Evolutionary conservation across 1,140 invertebrate genomes (phyloP), one percentile per base, ranked within the genome.

Genomic region (Psilanteris sp.): DNA sequence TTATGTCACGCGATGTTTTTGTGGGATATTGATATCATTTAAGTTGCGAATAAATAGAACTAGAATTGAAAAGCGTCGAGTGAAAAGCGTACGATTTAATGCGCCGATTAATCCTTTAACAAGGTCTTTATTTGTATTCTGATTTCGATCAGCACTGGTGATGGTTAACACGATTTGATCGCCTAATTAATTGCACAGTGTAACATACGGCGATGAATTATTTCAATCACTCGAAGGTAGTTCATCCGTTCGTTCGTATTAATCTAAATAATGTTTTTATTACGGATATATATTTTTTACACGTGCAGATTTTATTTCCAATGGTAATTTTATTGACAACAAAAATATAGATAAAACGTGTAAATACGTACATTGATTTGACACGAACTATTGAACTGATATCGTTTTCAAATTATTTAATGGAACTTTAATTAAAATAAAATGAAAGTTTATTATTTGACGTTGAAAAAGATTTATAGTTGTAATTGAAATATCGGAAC

Each of bases 31-130:
- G 59, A 64, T 59, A 64, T 72, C 57, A 36, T 64, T 73, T 57
- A 36, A 62, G 48, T 26, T 64, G 29, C 57, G 68, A 50, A 64
- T 64, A 64, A 62, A 73, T 43, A 34, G 29, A 26, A 26, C 59
- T 41, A n/a, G 32, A 52, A 64, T 64, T 64, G 68, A 64, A 64
- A 64, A 72, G 67, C 46, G 39, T 29, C 34, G 32, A 73, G 50
- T 64, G 41, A 64, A 59, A 64, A 64, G 39, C 44, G 11, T 13
- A 15, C 39, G 24, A 67, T 74, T 74, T 67, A 74, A 74, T 66
- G 61, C 44, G 13, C 54, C 52, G 37, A 61, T 67, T 59, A 36
- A 52, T 61, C 61, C 61, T 44, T 74, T 67, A 66, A 74, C 71
- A 43, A 57, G 41, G 18, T 57, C 34, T 50, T 64, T 64, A 64